Evolutionary conservation across 2,888 invertebrate species (phyloP).

Genomic region (Beris morrisii): DNA sequence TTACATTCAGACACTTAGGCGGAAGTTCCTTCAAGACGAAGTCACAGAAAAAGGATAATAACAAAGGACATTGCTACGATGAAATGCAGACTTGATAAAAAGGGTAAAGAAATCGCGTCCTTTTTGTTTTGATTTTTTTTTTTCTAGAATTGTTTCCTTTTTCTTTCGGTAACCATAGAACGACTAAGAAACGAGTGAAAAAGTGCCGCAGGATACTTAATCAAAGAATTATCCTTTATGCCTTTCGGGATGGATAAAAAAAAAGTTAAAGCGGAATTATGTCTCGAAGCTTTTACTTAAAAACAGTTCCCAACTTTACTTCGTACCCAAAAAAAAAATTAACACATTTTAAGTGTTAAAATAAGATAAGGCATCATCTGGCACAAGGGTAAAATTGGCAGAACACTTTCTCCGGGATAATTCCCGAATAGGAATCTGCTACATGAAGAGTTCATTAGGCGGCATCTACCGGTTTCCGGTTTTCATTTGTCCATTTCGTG

Average conservation of each 20-base stretch:
- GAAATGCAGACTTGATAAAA: neutral
- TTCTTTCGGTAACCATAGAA: neutral
- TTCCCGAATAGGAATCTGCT: neutral
- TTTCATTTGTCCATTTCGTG: neutral
- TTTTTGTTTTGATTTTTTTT: conserved; percentile 3
- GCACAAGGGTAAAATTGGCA: neutral
- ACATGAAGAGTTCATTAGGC: conserved; percentile 20
- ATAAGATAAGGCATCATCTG: conserved; percentile 24
- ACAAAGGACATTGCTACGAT: neutral
- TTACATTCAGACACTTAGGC: conserved; percentile 7
- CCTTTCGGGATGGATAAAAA: neutral
- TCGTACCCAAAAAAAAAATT: conserved; percentile 5
- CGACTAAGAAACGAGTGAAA: conserved; percentile 17
- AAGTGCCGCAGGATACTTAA: conserved; percentile 32
- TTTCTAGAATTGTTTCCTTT: neutral
- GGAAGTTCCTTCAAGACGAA: neutral
- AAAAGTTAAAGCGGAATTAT: conserved; percentile 8
- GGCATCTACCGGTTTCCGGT: conserved; percentile 5
- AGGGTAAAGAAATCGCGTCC: conserved; percentile 5
- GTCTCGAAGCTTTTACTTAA: conserved; percentile 5
- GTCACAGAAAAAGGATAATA: conserved; percentile 1
- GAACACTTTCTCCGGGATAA: neutral
- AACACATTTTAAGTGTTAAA: conserved; percentile 20
- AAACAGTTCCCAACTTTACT: too few relatives aligned
- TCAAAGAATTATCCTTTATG: conserved; percentile 29